A percentile compares a stretch with the other conserved stretches of the same genome.
These are phyloP conservation scores for Caranx melampygus DNA, from an alignment of 2,113 vertebrate species.

Conservation along the genomic window DNA sequence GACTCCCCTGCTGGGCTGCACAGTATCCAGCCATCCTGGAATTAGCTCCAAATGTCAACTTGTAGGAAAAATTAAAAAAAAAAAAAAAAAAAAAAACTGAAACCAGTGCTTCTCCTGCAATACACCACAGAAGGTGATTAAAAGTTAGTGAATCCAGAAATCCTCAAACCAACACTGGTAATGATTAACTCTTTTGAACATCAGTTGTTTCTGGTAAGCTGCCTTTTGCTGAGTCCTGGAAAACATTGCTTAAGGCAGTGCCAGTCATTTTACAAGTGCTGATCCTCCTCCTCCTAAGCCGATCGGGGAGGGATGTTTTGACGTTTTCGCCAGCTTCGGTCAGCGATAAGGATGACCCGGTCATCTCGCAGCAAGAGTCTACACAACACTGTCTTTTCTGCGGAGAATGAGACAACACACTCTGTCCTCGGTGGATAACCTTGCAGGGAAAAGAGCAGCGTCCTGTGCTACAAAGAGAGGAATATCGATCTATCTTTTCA, in stretches of 20 bases:
- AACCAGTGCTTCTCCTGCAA: not conserved
- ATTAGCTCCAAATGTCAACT: conserved; percentile 21
- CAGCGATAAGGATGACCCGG: conserved; percentile 74
- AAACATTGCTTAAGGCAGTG: conserved; percentile 57
- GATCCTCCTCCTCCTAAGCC: conserved; percentile 70
- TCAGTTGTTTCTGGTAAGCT: conserved; percentile 62
- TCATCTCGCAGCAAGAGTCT: conserved; percentile 60
- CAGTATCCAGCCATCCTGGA: conserved; percentile 20
- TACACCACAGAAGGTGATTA: conserved; percentile 19
- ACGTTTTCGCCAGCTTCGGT: conserved; percentile 59
- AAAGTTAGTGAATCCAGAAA: conserved; percentile 29
- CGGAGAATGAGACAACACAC: conserved; percentile 46
- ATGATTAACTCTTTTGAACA: conserved; percentile 53
- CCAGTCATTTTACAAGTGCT: conserved; percentile 70
- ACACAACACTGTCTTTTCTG: conserved; percentile 56
- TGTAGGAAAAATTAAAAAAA: not conserved
- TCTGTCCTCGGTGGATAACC: conserved; percentile 27
- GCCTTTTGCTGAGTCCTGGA: conserved; percentile 60
- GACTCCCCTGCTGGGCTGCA: conserved; percentile 55
- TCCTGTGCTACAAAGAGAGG: not conserved
- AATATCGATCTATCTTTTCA: not conserved
- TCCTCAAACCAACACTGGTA: conserved; percentile 10
- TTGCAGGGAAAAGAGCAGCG: not conserved
- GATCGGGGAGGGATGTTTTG: conserved; percentile 66
- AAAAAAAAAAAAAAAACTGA: not conserved